These are phyloP conservation scores for Seira musarum DNA, from an alignment of 2,888 invertebrate genomes.

Conservation along the genomic window DNA sequence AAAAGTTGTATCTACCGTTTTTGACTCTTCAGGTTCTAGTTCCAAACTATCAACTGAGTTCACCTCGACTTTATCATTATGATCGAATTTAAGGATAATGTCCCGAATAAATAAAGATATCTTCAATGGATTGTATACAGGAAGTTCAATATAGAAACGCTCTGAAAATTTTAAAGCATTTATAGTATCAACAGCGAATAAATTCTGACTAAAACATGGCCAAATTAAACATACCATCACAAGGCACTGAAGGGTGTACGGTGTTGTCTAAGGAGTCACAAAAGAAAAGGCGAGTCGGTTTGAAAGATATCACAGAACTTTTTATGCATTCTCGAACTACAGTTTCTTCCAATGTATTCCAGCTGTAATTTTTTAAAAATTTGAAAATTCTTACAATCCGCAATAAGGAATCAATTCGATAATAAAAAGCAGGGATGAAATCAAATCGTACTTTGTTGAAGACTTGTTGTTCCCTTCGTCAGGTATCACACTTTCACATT, in stretches of 20 bases:
- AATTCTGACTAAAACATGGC: too few relatives aligned
- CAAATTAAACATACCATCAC: slow-evolving; percentile 65
- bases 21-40: slow-evolving; percentile 54
- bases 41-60: slow-evolving; percentile 44
- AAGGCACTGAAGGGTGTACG: slow-evolving; percentile 63
- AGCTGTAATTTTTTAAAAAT: slow-evolving; percentile 54
- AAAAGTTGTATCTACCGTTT: slow-evolving; percentile 48
- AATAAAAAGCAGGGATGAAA: too few relatives aligned
- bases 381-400: too few relatives aligned
- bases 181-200: too few relatives aligned
- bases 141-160: slow-evolving; percentile 62
- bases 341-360: slow-evolving; percentile 62
- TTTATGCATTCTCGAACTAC: slow-evolving; percentile 61
- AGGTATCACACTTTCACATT: slow-evolving; percentile 24
- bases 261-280: slow-evolving; percentile 70
- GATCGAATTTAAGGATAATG: slow-evolving; percentile 59
- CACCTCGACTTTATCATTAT: slow-evolving; percentile 25
- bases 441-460: slow-evolving; percentile 14
- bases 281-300: slow-evolving; percentile 69
- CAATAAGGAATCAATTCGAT: too few relatives aligned
- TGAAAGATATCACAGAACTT: slow-evolving; percentile 59
- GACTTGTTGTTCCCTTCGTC: background rate
- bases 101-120: slow-evolving; percentile 54
- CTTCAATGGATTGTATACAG: slow-evolving; percentile 54
- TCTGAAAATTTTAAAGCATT: too few relatives aligned